Conservation (phyloP, 2,113 vertebrate genomes). For the Tympanuchus pallidicinctus region DNA sequence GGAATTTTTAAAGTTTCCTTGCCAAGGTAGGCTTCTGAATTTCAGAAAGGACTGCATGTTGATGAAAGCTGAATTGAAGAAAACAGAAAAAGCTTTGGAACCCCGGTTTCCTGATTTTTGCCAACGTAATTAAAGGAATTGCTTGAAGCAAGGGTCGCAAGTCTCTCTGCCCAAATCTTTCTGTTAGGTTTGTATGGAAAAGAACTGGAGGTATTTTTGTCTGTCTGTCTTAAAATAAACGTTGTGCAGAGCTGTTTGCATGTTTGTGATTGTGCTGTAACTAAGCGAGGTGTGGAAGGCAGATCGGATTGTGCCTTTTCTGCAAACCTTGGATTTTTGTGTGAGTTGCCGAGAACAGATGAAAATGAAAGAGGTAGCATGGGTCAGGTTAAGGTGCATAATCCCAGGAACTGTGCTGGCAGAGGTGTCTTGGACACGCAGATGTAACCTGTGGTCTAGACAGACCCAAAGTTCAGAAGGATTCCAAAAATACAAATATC, state of each 20-base stretch:
- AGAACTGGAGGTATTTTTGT: conserved; percentile 40
- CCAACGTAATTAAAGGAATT: conserved; percentile 6
- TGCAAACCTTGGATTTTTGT: background rate
- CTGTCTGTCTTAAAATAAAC: background rate
- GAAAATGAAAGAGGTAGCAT: conserved; percentile 1
- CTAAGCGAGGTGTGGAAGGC: background rate
- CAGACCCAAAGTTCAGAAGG: background rate
- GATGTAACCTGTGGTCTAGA: background rate
- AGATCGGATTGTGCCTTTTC: background rate
- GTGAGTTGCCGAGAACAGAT: background rate
- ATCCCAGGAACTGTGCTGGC: background rate
- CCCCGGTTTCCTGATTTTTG: conserved; percentile 27
- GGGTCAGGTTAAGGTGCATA: background rate
- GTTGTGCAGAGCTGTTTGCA: background rate
- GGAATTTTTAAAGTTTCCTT: conserved; percentile 71
- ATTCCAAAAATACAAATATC: background rate
- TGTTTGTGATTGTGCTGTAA: background rate
- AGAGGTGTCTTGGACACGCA: background rate
- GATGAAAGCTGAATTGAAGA: background rate
- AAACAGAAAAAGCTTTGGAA: conserved; percentile 18
- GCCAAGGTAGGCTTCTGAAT: conserved; percentile 44
- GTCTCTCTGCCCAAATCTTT: background rate
- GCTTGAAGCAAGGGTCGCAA: conserved; percentile 3
- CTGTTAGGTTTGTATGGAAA: background rate
- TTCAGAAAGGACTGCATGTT: conserved; percentile 31